Percentiles rank a stretch among this genome's conserved stretches.
phyloP scores from a whole-genome alignment of 2,888 invertebrate species.

The Oxystoma pomonae region DNA sequence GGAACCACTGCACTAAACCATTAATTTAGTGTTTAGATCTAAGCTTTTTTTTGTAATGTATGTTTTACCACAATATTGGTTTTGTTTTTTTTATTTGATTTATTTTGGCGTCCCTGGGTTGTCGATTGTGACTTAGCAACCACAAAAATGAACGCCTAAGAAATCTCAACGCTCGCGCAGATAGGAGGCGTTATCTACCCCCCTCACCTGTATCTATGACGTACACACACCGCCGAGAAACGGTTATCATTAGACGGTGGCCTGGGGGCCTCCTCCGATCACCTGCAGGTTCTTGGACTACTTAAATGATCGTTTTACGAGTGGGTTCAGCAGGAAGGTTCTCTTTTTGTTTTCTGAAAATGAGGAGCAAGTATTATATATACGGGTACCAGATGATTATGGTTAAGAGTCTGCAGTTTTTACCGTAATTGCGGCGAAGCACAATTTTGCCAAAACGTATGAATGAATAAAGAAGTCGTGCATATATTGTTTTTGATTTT shows the following conservation, averaged over 20 bases:
- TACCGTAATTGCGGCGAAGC: background rate
- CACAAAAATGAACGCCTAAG: too few species aligned
- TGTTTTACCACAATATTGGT: too few species aligned
- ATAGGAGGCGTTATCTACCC: too few species aligned
- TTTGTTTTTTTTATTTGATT: too few species aligned
- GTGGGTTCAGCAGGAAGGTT: background rate
- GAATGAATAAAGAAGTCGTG: background rate
- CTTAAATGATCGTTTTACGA: background rate
- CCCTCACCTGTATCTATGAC: too few species aligned
- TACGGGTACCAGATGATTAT: background rate
- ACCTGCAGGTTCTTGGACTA: slow-evolving; percentile 15
- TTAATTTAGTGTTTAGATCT: too few species aligned
- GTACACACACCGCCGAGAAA: background rate
- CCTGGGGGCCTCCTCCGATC: slow-evolving; percentile 19
- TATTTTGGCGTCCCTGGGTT: too few species aligned
- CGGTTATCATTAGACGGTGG: slow-evolving; percentile 22
- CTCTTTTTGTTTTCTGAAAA: background rate
- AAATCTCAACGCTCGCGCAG: too few species aligned
- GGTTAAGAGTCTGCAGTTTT: background rate
- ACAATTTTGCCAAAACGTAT: background rate
- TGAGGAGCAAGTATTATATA: background rate
- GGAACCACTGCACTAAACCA: too few species aligned
- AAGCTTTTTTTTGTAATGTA: too few species aligned
- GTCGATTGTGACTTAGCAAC: too few species aligned
- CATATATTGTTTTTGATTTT: too few species aligned